Evolutionary conservation across 2,113 vertebrate genomes (phyloP), one percentile per base, ranked within the genome.

Genomic region (Rallus limicola): DNA sequence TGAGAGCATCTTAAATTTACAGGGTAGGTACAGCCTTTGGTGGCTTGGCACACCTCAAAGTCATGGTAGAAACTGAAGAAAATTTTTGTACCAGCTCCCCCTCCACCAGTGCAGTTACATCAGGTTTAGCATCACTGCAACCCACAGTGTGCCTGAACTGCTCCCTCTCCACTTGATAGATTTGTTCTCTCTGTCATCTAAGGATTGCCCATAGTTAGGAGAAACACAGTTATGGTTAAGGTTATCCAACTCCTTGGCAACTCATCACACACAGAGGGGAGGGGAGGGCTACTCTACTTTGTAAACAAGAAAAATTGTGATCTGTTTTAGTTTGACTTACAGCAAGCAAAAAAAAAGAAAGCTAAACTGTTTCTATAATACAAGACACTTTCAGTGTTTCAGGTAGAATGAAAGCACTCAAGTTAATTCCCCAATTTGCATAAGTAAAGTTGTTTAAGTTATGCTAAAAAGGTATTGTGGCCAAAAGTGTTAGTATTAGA

Each of bases 401-500:
- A 15, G 46, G 38, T 28, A 31, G 46, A 89, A 65, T 86, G 87
- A 88, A 92, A 92, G 25, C 36, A 33, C 80, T 83, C 46, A 33
- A 67, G 21, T 75, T 86, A 83, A 74, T 63, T 90, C 76, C 72
- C 46, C 56, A 75, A 55, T 95, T 88, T 90, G 26, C 63, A 52
- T 78, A 82, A 92, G 40, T 89, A 63, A 88, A 91, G 67, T 76
- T 14, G 16, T 89, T 82, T 86, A 78, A 94, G 81, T 83, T 88
- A 75, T 48, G 46, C 60, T 88, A 85, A 63, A 93, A 95, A 91
- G 40, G 6, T 89, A 50, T 65, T 81, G 86, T 79, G 60, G 88
- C 62, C 88, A 91, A 96, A 96, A 93, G 93, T 38, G 42, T 67
- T 92, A 76, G 83, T 91, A 60, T 67, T 86, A 91, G 71, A 96